phyloP scores from a whole-genome alignment of 2,797 vertebrate genomes.

The Amphiprion clarkii region DNA sequence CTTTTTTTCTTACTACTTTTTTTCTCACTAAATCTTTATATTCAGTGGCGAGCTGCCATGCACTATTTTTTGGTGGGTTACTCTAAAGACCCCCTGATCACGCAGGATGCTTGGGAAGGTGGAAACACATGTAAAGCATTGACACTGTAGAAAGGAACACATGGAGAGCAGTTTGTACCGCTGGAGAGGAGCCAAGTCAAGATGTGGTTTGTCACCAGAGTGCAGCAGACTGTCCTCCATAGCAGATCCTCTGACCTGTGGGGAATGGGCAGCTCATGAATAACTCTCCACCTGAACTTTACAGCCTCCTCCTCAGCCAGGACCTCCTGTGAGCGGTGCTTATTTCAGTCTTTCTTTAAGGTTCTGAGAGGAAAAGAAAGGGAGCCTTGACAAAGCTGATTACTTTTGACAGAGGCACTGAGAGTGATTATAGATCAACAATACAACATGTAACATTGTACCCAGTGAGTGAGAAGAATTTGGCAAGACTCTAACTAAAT shows the following conservation, averaged over 20 bases:
- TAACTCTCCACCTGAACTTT: conserved; percentile 32
- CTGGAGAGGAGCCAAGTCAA: conserved; percentile 35
- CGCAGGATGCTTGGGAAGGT: conserved; percentile 50
- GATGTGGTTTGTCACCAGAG: conserved; percentile 37
- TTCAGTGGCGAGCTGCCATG: neutral
- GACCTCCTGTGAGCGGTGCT: conserved; percentile 18
- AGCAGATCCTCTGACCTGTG: conserved; percentile 43
- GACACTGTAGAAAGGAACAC: conserved; percentile 40
- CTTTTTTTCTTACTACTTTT: too few relatives aligned
- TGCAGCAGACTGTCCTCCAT: conserved; percentile 17
- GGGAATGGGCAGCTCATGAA: conserved; percentile 24
- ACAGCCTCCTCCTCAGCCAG: conserved; percentile 2
- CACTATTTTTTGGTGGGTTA: conserved; percentile 2
- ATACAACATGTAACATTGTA: conserved; percentile 38
- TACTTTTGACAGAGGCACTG: conserved; percentile 55
- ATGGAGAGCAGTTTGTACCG: conserved; percentile 33
- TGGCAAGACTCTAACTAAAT: conserved; percentile 42
- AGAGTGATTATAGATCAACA: conserved; percentile 60
- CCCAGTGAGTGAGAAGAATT: conserved; percentile 28
- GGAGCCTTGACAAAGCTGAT: conserved; percentile 22
- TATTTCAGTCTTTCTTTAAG: neutral
- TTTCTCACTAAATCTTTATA: neutral
- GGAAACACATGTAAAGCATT: conserved; percentile 51
- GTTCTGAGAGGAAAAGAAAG: conserved; percentile 13
- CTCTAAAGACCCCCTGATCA: conserved; percentile 20